Percentiles rank a stretch among this genome's conserved stretches.
Conservation (phyloP, 1,140 invertebrate genomes). For the Sycophila sp. region DNA sequence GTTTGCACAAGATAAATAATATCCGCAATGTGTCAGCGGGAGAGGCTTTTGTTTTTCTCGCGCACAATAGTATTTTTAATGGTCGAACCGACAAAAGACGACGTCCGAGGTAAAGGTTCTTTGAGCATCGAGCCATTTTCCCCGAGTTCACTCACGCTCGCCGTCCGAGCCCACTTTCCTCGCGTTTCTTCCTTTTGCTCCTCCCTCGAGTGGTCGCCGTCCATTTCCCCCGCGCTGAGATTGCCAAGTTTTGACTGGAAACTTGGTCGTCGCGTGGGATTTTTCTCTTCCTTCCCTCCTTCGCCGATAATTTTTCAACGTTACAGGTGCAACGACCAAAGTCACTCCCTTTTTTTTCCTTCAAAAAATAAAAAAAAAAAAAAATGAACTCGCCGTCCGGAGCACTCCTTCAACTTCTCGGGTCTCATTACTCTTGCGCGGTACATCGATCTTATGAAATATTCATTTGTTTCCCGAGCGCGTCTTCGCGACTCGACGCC, state of each 20-base stretch:
- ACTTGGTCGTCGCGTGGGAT: conserved; percentile 28
- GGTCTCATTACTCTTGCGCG: neutral
- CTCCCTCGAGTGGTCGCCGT: neutral
- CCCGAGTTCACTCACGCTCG: conserved; percentile 9
- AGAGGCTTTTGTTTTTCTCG: neutral
- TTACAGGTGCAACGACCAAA: neutral
- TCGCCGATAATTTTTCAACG: conserved; percentile 43
- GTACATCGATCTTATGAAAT: conserved; percentile 14
- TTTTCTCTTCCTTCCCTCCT: conserved; percentile 20
- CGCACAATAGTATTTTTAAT: neutral
- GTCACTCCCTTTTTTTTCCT: neutral
- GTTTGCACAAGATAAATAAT: neutral
- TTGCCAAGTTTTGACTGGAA: conserved; percentile 46
- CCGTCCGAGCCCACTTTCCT: conserved; percentile 18
- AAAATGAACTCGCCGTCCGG: no score
- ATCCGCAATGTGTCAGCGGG: no score
- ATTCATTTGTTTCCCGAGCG: conserved; percentile 6
- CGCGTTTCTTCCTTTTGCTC: conserved; percentile 7
- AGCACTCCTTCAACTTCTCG: neutral
- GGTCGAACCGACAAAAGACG: neutral
- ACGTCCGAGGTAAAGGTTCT: neutral
- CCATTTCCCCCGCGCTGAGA: conserved; percentile 4
- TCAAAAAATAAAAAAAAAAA: neutral
- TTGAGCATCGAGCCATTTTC: neutral
- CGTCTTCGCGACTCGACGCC: neutral